phyloP scores from a whole-genome alignment of 1,140 invertebrate species.

The Argopecten irradians region DNA sequence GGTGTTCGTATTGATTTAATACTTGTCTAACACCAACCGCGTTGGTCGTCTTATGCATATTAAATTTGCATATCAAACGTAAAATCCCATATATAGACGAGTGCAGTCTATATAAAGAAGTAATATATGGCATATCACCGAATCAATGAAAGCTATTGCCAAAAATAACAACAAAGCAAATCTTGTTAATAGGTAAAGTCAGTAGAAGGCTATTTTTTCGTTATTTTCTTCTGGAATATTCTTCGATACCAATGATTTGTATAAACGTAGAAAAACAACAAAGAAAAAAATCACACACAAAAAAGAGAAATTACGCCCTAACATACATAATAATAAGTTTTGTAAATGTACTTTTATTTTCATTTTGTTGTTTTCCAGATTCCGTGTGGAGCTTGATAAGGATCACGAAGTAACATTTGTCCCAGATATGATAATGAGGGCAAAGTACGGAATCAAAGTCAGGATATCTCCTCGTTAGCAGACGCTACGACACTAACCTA shows the following conservation, averaged over 20 bases:
- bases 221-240: no score
- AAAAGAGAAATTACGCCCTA: no score
- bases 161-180: background rate
- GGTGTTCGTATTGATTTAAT: background rate
- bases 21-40: background rate
- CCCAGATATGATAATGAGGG: constrained; percentile 37
- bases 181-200: background rate
- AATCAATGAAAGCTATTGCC: background rate
- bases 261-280: no score
- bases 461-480: background rate
- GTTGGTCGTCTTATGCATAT: background rate
- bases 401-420: constrained; percentile 12
- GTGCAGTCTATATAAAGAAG: background rate
- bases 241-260: no score
- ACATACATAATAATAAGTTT: no score
- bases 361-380: constrained; percentile 21
- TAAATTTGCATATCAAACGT: no score
- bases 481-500: no score
- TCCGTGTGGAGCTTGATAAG: background rate
- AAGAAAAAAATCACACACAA: no score
- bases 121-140: background rate
- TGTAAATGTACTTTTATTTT: background rate
- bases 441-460: constrained; percentile 33
- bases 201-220: background rate
- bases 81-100: background rate